Conservation (phyloP, 92 coral and sea anemone genomes). For the Plumapathes pennacea region DNA sequence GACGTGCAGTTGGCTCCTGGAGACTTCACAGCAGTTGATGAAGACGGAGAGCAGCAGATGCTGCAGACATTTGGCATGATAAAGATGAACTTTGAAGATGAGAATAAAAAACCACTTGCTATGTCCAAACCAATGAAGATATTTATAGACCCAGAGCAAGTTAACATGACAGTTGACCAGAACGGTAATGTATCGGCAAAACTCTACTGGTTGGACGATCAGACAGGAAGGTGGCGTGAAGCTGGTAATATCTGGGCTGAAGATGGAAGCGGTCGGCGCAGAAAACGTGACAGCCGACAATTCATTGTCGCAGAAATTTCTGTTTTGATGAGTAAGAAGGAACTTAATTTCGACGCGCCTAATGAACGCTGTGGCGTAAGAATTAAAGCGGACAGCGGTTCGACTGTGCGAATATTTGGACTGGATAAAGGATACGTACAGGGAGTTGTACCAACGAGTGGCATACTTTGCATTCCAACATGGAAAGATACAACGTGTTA, state of each 20-base stretch:
- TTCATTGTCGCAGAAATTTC: background rate
- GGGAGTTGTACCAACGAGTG: background rate
- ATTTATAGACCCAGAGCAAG: constrained; percentile 39
- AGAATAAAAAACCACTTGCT: constrained; percentile 33
- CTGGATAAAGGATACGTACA: background rate
- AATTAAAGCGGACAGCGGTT: background rate
- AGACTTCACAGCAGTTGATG: constrained; percentile 10
- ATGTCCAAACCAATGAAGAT: constrained; percentile 22
- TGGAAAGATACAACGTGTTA: background rate
- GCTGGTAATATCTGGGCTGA: background rate
- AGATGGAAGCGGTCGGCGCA: background rate
- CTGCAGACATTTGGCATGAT: constrained; percentile 4
- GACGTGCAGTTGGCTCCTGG: constrained; percentile 12
- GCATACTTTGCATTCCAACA: constrained; percentile 2
- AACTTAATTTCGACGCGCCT: background rate
- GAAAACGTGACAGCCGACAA: background rate
- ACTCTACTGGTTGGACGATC: no score
- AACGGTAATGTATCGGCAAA: no score
- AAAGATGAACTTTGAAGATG: constrained; percentile 41
- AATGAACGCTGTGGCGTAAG: background rate
- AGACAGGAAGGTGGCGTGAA: background rate
- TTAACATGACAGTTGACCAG: no score
- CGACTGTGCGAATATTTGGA: background rate
- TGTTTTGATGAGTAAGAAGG: background rate
- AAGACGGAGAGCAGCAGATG: constrained; percentile 10